Percentiles rank a stretch among this genome's conserved stretches.
Evolutionary conservation across 2,113 vertebrate species (phyloP).

Genomic region (Malurus alboscapulatus): DNA sequence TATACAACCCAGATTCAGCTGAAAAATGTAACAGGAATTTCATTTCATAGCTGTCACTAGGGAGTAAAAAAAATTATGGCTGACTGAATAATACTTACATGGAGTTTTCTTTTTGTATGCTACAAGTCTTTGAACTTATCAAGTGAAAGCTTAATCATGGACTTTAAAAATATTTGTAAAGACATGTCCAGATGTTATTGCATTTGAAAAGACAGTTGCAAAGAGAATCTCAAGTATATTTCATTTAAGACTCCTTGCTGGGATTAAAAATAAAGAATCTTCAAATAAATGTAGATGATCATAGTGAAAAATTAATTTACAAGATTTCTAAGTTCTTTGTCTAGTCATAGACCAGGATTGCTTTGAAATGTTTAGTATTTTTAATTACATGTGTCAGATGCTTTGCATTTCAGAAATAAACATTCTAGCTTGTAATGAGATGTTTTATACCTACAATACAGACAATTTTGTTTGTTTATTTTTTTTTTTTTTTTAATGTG

Average conservation of each 20-base stretch:
- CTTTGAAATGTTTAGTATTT: conserved; percentile 9
- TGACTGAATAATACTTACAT: conserved; percentile 10
- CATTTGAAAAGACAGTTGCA: conserved; percentile 8
- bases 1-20: background rate
- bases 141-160: background rate
- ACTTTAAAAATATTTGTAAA: conserved; percentile 6
- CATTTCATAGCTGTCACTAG: conserved; percentile 11
- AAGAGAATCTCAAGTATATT: background rate
- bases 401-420: conserved; percentile 2
- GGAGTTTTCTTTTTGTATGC: background rate
- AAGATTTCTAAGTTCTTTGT: background rate
- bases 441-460: background rate
- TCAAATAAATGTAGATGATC: conserved; percentile 17
- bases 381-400: background rate
- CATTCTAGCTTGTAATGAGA: background rate
- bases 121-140: conserved; percentile 8
- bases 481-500: background rate
- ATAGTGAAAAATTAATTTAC: conserved; percentile 24
- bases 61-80: background rate
- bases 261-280: conserved; percentile 4
- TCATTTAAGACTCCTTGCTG: background rate
- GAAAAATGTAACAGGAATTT: conserved; percentile 33
- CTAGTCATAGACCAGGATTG: background rate
- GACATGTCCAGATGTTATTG: background rate
- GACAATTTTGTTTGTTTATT: background rate